Conservation (phyloP, 2,113 vertebrate species). For the Psammodynastes pulverulentus region DNA sequence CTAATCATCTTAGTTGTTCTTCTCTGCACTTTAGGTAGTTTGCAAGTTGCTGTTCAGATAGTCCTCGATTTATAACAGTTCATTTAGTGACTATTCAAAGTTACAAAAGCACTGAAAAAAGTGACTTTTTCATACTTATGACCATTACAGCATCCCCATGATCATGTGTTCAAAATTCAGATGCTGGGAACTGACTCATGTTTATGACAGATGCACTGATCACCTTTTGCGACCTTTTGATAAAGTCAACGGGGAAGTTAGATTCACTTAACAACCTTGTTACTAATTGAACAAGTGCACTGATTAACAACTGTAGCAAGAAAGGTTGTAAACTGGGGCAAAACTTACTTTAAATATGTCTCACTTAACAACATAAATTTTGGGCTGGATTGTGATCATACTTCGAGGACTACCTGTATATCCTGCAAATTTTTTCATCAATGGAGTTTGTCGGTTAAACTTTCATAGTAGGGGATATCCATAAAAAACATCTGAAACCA, state of each 20-base stretch:
- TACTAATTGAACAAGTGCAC: too few species aligned
- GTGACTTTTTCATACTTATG: background rate
- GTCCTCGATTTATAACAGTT: background rate
- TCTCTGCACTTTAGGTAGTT: background rate
- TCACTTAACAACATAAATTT: background rate
- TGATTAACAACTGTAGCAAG: too few species aligned
- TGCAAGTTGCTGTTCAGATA: background rate
- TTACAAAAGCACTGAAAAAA: background rate
- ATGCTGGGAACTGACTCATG: too few species aligned
- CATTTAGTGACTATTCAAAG: background rate
- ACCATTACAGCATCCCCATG: too few species aligned
- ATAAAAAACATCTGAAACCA: background rate
- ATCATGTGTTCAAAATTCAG: too few species aligned
- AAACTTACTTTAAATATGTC: background rate
- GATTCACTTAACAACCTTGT: too few species aligned
- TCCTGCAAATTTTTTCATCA: background rate
- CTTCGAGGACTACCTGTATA: background rate
- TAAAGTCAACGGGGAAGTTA: too few species aligned
- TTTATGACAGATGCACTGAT: too few species aligned
- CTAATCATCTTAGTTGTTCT: too few species aligned
- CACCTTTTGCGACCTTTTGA: too few species aligned
- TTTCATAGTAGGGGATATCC: background rate
- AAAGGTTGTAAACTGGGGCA: background rate
- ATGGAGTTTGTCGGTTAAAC: background rate
- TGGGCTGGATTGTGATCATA: background rate